A percentile compares a stretch with the other conserved stretches of the same genome.
These are phyloP conservation scores for Leptura quadrifasciata DNA, from an alignment of 2,888 invertebrate species.

Conservation along the genomic window DNA sequence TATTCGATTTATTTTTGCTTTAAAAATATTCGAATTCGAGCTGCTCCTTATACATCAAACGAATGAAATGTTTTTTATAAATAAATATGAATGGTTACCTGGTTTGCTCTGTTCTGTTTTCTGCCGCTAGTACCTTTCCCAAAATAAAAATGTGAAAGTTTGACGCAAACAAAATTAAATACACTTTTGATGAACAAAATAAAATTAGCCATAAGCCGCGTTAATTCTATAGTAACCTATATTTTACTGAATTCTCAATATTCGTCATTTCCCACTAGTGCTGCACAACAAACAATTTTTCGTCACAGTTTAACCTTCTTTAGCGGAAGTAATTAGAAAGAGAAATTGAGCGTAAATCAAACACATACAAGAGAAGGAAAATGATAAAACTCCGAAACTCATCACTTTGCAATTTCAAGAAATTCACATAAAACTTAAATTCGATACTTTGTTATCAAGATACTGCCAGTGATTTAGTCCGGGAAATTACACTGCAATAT, in stretches of 20 bases:
- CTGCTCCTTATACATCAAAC: too few relatives aligned
- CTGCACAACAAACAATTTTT: background rate
- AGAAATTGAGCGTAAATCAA: background rate
- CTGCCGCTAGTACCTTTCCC: too few relatives aligned
- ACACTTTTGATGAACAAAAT: too few relatives aligned
- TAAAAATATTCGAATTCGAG: too few relatives aligned
- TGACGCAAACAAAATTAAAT: too few relatives aligned
- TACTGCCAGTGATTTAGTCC: constrained; percentile 66
- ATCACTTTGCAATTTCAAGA: constrained; percentile 1
- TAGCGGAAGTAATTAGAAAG: background rate
- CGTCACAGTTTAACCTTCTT: background rate
- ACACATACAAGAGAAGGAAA: background rate
- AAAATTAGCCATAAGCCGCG: too few relatives aligned
- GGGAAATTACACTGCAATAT: constrained; percentile 66
- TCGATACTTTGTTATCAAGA: constrained; percentile 52
- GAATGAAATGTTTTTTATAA: too few relatives aligned
- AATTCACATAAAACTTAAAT: constrained; percentile 13
- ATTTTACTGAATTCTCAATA: background rate
- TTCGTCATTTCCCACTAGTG: background rate
- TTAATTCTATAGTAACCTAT: background rate
- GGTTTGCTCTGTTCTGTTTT: too few relatives aligned
- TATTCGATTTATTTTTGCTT: too few relatives aligned
- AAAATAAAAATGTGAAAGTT: too few relatives aligned
- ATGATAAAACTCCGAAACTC: background rate
- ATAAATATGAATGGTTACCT: too few relatives aligned